A percentile compares a stretch with the other conserved stretches of the same genome.
Conservation (phyloP, 2,113 vertebrate species). For the Dasypus novemcinctus region DNA sequence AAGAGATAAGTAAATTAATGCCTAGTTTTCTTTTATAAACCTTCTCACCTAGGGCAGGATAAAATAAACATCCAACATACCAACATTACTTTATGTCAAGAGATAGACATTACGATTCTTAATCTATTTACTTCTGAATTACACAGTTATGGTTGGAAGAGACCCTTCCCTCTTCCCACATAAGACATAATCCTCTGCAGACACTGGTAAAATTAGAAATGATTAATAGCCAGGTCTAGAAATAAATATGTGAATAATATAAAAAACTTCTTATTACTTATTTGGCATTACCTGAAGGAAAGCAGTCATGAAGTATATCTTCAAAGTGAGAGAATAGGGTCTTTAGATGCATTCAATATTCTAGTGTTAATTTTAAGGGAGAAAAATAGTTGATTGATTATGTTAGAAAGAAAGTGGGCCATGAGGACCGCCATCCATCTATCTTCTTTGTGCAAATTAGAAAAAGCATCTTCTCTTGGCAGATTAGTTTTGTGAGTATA, state of each 20-base stretch:
- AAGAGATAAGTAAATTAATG: not conserved
- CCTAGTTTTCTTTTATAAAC: not conserved
- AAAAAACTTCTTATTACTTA: not conserved
- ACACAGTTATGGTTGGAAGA: not conserved
- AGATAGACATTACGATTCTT: not conserved
- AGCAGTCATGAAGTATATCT: not conserved
- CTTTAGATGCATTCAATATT: not conserved
- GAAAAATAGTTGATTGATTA: not conserved
- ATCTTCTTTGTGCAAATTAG: not conserved
- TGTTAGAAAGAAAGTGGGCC: not conserved
- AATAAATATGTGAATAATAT: slow-evolving; percentile 3
- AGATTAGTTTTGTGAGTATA: not conserved
- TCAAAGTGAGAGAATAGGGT: not conserved
- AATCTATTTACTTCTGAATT: not conserved
- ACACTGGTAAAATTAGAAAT: not conserved
- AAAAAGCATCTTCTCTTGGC: not conserved
- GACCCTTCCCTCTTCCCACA: not conserved
- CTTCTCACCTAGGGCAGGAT: not conserved
- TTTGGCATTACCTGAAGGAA: not conserved
- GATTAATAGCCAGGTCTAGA: not conserved
- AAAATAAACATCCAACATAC: not conserved
- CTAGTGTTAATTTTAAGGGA: not conserved
- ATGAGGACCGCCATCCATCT: not conserved
- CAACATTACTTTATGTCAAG: not conserved
- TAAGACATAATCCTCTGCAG: not conserved